Evolutionary conservation across 2,888 invertebrate species (phyloP), one percentile per base, ranked within the genome.

Genomic region (Lissonota sp.): DNA sequence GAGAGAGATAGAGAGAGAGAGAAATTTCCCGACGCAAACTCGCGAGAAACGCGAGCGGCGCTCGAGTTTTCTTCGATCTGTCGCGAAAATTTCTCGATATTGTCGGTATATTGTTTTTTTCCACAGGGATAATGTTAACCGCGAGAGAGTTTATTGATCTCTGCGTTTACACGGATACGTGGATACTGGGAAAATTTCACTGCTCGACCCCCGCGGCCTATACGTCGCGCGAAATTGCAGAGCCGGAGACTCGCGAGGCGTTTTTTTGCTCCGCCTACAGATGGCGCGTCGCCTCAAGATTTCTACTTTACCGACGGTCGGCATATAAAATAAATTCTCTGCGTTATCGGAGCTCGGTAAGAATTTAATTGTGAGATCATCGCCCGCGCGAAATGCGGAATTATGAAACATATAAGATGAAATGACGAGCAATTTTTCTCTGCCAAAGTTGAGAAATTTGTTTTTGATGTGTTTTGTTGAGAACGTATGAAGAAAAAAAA

Each of bases 61-160:
- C 7, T 53, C 14, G 14, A 53, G 3, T 26, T 26, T 26, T 53
- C 53, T 53, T 42, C 16, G 42, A 42, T 12, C 57, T 8, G 14
- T 73, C 14, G 6, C 57, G 64, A 64, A 37, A 37, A 14, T 37
- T 49, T 40, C 10, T 14, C 0, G 44, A 39, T 14, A 49, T 42
- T 42, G 16, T 44, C 12, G 62, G 26, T 26, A 26, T 26, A 14
- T 40, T 53, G 66, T 67, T 55, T 39, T 55, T 71, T 67, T 67
- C 46, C 49, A 42, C 63, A 64, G 67, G 66, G 58, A 53, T 63
- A 62, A 69, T 62, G 16, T 44, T 14, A 44, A 62, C 40, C 46
- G 55, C 64, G 46, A 16, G 26, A 57, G 73, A 79, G 85, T 85
- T 86, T 88, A 88, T 88, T 85, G 88, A 86, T 86, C 88, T 26